phyloP scores from a whole-genome alignment of 2,797 vertebrate genomes.

The Macrochelys suwanniensis region DNA sequence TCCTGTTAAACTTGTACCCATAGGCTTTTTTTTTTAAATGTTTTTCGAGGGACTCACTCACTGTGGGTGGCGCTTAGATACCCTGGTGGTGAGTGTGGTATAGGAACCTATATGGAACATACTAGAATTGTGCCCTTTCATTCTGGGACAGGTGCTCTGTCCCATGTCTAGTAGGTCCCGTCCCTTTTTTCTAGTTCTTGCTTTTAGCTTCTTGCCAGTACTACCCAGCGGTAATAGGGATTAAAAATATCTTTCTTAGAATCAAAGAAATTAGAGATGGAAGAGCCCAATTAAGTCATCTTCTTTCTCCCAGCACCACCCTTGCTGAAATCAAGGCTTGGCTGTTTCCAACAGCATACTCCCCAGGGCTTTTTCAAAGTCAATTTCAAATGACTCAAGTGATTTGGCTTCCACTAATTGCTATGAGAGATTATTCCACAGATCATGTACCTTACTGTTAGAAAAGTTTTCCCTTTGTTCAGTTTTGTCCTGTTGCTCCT shows the following conservation, averaged over 20 bases:
- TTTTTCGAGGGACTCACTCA: neutral
- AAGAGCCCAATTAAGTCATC: neutral
- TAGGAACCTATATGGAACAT: neutral
- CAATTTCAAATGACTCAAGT: accelerated
- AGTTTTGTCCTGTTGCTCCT: neutral
- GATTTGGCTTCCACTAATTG: neutral
- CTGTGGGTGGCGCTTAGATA: neutral
- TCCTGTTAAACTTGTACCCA: neutral
- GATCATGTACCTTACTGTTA: neutral
- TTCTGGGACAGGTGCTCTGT: neutral
- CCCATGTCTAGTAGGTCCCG: neutral
- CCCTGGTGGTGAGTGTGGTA: neutral
- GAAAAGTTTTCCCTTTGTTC: neutral
- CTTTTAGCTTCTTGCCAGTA: neutral
- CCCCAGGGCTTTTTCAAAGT: neutral
- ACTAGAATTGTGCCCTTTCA: neutral
- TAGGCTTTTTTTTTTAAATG: neutral
- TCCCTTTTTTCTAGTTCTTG: neutral
- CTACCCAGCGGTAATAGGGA: neutral
- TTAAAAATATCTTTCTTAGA: neutral
- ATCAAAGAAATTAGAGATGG: neutral
- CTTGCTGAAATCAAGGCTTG: neutral
- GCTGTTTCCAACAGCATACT: neutral
- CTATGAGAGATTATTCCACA: neutral
- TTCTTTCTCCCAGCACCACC: neutral